Base-by-base conservation (phyloP, 2,113 vertebrate genomes). In the Thymallus thymallus region DNA sequence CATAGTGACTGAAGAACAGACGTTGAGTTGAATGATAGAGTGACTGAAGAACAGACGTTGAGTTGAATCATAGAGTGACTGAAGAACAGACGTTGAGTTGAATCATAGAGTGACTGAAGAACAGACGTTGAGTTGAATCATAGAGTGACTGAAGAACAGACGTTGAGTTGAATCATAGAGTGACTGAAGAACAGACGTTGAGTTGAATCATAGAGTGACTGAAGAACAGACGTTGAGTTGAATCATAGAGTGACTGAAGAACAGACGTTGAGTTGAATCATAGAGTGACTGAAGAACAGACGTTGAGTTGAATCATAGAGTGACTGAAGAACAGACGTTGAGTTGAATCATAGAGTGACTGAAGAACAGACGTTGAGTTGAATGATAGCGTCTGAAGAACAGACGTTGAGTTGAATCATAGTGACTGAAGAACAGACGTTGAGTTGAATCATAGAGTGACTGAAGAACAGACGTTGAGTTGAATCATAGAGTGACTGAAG, bases 101-200 rank as follows among this genome's bases (percentile, higher is more conserved):
- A 74, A 70, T 75, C 72, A 67, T 79, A 71, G 71, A 71, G 78
- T 26, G 67, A 70, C 73, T n/a, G 66, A 62, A 69, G 58, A 64
- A 79, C 45, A 23, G 66, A 64, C 26, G 80, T 77, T 72, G 70
- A 60, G 71, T 71, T 75, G 74, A 74, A 70, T 75, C 72, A 67
- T 79, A 71, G 71, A 71, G 78, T 26, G 67, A 70, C 73, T n/a
- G 66, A 62, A 69, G 58, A 64, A 79, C 45, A 23, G 66, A 64
- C 26, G 80, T 77, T 72, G 70, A 60, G 71, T 71, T 75, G 74
- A 74, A 70, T 75, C 72, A 67, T 79, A 71, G 71, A 71, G 78
- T 26, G 67, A 70, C 73, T n/a, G 66, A 62, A 69, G 58, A 64
- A 79, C 45, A 23, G 66, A 64, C 26, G 80, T 77, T 72, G 70